Conservation (phyloP, 2,888 invertebrate genomes). For the Argyresthia albistria region DNA sequence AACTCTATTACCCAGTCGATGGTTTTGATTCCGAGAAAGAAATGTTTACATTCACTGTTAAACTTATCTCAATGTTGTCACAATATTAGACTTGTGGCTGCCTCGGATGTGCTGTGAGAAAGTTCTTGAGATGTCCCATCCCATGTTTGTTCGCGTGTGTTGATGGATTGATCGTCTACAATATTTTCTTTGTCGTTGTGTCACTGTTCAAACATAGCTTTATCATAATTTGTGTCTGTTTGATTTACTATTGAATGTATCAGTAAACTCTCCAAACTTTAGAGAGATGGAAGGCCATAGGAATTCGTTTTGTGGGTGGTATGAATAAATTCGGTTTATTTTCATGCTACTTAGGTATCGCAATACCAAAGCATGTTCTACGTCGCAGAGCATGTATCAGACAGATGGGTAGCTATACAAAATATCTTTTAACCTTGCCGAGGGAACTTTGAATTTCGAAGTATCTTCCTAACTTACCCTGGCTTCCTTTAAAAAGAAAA, state of each 20-base stretch:
- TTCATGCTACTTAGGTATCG: too few species aligned
- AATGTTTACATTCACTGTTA: conserved; percentile 57
- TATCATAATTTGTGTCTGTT: neutral
- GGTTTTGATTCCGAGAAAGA: conserved; percentile 61
- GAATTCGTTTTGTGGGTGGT: too few species aligned
- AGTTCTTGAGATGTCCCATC: conserved; percentile 13
- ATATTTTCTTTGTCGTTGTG: conserved; percentile 16
- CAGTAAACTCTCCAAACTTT: too few species aligned
- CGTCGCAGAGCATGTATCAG: too few species aligned
- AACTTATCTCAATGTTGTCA: conserved; percentile 57
- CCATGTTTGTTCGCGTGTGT: conserved; percentile 37
- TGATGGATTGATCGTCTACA: conserved; percentile 20
- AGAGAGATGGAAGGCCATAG: too few species aligned
- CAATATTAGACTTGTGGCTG: conserved; percentile 22
- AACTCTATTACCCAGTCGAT: conserved; percentile 59
- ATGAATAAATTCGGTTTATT: too few species aligned
- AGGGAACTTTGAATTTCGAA: too few species aligned
- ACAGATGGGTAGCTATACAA: too few species aligned
- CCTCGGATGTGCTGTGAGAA: conserved; percentile 5
- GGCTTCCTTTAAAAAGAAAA: neutral
- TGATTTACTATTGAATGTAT: too few species aligned
- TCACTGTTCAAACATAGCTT: neutral
- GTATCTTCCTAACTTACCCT: too few species aligned
- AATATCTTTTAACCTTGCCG: too few species aligned
- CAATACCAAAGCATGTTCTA: too few species aligned